Conservation (phyloP, 2,113 vertebrate species). For the Pollachius pollachius region DNA sequence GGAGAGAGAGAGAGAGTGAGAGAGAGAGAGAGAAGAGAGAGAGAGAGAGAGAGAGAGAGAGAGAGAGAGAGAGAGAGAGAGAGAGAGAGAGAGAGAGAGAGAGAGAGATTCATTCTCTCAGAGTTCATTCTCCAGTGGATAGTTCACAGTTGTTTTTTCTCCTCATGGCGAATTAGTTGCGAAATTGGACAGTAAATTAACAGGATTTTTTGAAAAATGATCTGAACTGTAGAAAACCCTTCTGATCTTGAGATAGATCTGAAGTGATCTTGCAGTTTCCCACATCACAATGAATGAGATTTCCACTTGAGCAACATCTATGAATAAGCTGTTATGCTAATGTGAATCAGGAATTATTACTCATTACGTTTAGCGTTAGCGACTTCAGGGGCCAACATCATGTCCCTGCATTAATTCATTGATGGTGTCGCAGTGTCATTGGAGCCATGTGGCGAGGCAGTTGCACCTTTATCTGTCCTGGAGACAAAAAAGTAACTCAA, state of each 20-base stretch:
- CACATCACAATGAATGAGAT: too few relatives aligned
- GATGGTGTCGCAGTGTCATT: too few relatives aligned
- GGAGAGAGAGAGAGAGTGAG: conserved; percentile 15
- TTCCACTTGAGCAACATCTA: too few relatives aligned
- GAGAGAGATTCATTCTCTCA: too few relatives aligned
- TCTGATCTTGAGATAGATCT: conserved; percentile 15
- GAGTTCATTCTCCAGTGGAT: conserved; percentile 40
- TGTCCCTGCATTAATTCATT: conserved; percentile 26
- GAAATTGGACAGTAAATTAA: conserved; percentile 2
- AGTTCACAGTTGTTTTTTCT: conserved; percentile 22
- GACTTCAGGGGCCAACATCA: conserved; percentile 2
- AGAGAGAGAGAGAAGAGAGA: too few relatives aligned
- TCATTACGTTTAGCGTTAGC: too few relatives aligned
- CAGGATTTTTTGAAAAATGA: conserved; percentile 15
- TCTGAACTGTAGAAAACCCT: conserved; percentile 4
- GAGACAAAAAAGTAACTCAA: conserved; percentile 18
- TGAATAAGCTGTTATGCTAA: too few relatives aligned
- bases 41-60: too few relatives aligned
- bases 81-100: conserved; percentile 3
- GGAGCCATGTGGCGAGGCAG: too few relatives aligned
- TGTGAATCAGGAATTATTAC: too few relatives aligned
- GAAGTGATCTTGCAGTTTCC: not conserved
- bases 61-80: conserved; percentile 3
- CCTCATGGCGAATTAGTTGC: conserved; percentile 31
- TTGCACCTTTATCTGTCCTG: too few relatives aligned